Base-by-base conservation (phyloP, 2,888 invertebrate species). In the Cephus nigrinus region DNA sequence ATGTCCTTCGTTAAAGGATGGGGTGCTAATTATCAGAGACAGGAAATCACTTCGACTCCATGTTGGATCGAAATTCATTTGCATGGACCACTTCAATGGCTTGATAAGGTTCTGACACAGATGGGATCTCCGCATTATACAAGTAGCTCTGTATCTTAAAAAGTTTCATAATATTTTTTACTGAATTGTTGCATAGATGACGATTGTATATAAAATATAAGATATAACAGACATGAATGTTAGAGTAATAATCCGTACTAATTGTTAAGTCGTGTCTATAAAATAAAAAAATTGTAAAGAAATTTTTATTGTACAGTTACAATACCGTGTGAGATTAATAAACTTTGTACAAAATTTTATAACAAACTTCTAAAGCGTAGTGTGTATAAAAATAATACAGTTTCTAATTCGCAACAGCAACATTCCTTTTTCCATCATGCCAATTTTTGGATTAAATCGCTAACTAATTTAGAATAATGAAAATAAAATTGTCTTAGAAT, bases 11-110 rank as follows among this genome's bases (percentile, higher is more conserved):
- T 98, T 36, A 98, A 98, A 90, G 98, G 98, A 1, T 99, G 98
- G 98, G 98, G 98, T 33, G 98, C 98, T n/a, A 98, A 98, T 92
- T 99, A 99, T 92, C 98, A 98, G 89, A 94, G 98, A n/a, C 98
- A 98, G 91, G 98, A 98, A 89, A 98, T 99, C 23, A 99, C 98
- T 0, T 97, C 97, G 74, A 99, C 98, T 0, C 99, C 99, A 0
- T 99, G 98, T 90, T 99, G 99, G 99, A 98, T 99, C 82, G 98
- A 99, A 92, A 97, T 99, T 80, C 98, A 98, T 92, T 93, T 99
- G 32, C 97, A 98, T 90, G 98, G 98, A 4, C 98, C 99, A 4
- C 93, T 99, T 80, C 98, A 98, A 92, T 99, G 98, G 98, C 92
- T 99, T 82, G 99, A 99, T 92, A 97, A 98, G 92, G 98, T 98